Percentiles rank a stretch among this genome's conserved stretches.
Evolutionary conservation across 2,888 invertebrate species (phyloP).

Genomic region (Torymus aiolomorphi): DNA sequence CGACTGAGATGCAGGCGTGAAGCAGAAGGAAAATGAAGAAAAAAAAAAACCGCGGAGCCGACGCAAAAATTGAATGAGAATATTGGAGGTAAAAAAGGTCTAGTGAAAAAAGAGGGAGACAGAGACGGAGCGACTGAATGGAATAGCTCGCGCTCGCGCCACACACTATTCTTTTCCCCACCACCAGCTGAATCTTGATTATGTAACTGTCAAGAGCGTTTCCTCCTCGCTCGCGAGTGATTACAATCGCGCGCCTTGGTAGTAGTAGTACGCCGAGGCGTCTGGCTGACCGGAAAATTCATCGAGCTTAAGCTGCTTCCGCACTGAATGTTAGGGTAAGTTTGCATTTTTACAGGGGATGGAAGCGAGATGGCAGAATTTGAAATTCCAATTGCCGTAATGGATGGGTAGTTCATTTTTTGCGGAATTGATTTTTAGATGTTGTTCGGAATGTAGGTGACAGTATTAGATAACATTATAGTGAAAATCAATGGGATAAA

Average conservation of each 20-base stretch:
- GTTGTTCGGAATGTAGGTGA: too few species aligned
- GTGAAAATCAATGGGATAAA: too few species aligned
- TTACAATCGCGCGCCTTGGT: slow-evolving; percentile 25
- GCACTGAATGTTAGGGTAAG: not conserved
- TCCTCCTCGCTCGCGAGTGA: slow-evolving; percentile 56
- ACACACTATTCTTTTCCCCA: slow-evolving; percentile 29
- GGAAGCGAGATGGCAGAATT: too few species aligned
- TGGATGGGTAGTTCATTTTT: too few species aligned
- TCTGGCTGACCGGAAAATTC: slow-evolving; percentile 22
- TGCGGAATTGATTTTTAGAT: too few species aligned
- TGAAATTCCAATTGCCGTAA: too few species aligned
- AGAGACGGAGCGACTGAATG: slow-evolving; percentile 19
- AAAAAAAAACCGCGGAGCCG: too few species aligned
- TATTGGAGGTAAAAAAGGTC: not conserved
- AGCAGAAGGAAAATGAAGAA: too few species aligned
- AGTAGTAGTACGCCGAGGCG: too few species aligned
- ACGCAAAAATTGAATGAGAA: not conserved
- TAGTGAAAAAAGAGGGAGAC: not conserved
- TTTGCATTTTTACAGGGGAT: too few species aligned
- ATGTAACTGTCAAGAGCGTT: slow-evolving; percentile 61
- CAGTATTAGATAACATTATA: too few species aligned
- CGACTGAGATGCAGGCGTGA: too few species aligned
- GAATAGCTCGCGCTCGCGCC: slow-evolving; percentile 4
- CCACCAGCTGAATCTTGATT: slow-evolving; percentile 60
- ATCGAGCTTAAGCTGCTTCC: not conserved